Base-by-base conservation (phyloP, 1,140 invertebrate species). In the Eriocheir sinensis region DNA sequence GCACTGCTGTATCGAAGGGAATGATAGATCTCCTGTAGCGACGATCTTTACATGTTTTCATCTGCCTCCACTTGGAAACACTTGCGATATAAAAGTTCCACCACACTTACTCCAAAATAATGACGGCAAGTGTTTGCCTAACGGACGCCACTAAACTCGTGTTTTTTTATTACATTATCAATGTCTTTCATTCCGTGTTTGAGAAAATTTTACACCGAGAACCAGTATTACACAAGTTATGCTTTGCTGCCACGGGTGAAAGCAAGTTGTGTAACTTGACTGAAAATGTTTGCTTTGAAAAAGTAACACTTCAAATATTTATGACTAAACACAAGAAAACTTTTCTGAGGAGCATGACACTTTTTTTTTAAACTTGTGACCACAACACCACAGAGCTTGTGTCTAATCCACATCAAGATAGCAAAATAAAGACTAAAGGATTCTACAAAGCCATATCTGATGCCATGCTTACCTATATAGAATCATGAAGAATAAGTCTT, bases 361-460 rank as follows among this genome's bases (percentile, higher is more conserved):
- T n/a, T n/a, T n/a, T n/a, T n/a, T 72, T 12, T 72, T n/a, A 72
- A n/a, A 6, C 17, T n/a, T 72, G 9, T 32, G 41, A 90, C 36
- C 32, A 53, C 0, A 72, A 90, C 41, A 90, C n/a, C 60, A 38
- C n/a, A 72, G 53, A 17, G 89, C 32, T 72, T 60, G 38, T 72
- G 34, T 53, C 89, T 90, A 72, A 44, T 72, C 32, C n/a, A 53
- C 48, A 17, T 36, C 34, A 85, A 85, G 81, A 85, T 38, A 85
- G 81, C 34, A 85, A 36, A 85, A 85, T 9, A 38, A 17, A 34
- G 15, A 38, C 53, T 90, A 90, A 72, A 72, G 38, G 89, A 53
- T 89, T 41, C 89, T 90, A 90, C 89, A 72, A 72, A 72, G 53
- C 89, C 89, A 90, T 17, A 72, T 36, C 12, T 32, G 30, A 44